Evolutionary conservation across 2,797 vertebrate genomes (phyloP), one percentile per base, ranked within the genome.

Genomic region (Brotula barbata): DNA sequence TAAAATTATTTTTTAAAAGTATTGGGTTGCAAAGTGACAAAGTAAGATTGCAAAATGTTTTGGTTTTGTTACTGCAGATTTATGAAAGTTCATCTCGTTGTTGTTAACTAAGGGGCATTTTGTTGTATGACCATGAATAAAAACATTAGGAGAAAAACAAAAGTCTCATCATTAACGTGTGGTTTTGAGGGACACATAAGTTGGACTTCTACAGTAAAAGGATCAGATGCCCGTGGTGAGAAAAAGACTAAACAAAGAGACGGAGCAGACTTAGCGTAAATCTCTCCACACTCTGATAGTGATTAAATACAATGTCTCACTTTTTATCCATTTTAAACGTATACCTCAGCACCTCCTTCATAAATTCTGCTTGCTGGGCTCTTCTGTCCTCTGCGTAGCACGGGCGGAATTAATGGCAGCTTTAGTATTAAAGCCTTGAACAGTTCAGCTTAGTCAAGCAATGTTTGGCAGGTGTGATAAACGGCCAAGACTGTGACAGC

Each of bases 391-490:
- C 67, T 73, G 71, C 57, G 49, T 52, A 52, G 64, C 40, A 14
- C 50, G 58, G 59, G 53, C 55, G 59, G 77, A 83, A 85, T 84
- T 85, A 82, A 84, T 81, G 70, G 68, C 2, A 39, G 53, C 49
- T 67, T 31, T 59, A 72, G 75, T 74, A 77, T 84, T 71, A 77
- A 72, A 78, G 55, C 68, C 71, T 73, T 72, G 46, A 65, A 68
- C 73, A 11, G 70, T 79, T 71, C 44, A 82, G 77, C 79, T 87
- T 78, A 82, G 73, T 81, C 77, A 74, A 73, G 69, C 82, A 74
- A 19, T 75, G 75, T 79, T 73, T 73, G 68, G 71, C 54, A 75
- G 78, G 67, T 77, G 71, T 83, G 79, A 82, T 82, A 74, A 83
- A 80, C 77, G 62, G 33, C 44, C 23, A 0, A 52, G 53, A 71